phyloP scores from a whole-genome alignment of 2,888 invertebrate species.

The Clanis bilineata region DNA sequence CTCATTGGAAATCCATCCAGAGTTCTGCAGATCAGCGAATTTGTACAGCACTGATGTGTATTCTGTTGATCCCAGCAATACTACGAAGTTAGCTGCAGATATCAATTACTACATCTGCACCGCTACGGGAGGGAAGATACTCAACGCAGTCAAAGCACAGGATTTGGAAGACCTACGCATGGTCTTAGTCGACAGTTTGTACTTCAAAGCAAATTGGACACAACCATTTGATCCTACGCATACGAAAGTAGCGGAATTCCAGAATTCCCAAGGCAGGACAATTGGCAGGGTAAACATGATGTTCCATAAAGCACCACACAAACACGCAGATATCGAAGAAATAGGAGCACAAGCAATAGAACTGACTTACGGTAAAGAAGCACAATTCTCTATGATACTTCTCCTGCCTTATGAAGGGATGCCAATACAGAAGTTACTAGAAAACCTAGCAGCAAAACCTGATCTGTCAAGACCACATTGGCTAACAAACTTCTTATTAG shows the following conservation, averaged over 20 bases:
- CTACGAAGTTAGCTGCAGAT: conserved; percentile 67
- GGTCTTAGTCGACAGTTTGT: conserved; percentile 85
- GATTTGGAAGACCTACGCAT: conserved; percentile 69
- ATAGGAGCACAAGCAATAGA: conserved; percentile 85
- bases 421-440: conserved; percentile 71
- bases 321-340: conserved; percentile 73
- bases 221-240: conserved; percentile 82
- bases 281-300: conserved; percentile 88
- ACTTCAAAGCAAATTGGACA: conserved; percentile 88
- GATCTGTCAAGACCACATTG: conserved; percentile 58
- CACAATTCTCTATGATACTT: conserved; percentile 85
- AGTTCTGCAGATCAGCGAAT: conserved; percentile 65
- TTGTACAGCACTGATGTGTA: conserved; percentile 79
- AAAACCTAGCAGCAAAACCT: conserved; percentile 67
- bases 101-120: conserved; percentile 87
- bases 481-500: conserved; percentile 69
- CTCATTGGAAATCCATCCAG: conserved; percentile 56
- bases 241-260: conserved; percentile 81
- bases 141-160: conserved; percentile 81
- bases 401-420: conserved; percentile 83
- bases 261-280: conserved; percentile 78
- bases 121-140: conserved; percentile 86
- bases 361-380: conserved; percentile 85
- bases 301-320: conserved; percentile 84
- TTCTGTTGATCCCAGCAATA: conserved; percentile 80